Evolutionary conservation across 2,113 vertebrate genomes (phyloP).

Genomic region (Hiodon tergisus): DNA sequence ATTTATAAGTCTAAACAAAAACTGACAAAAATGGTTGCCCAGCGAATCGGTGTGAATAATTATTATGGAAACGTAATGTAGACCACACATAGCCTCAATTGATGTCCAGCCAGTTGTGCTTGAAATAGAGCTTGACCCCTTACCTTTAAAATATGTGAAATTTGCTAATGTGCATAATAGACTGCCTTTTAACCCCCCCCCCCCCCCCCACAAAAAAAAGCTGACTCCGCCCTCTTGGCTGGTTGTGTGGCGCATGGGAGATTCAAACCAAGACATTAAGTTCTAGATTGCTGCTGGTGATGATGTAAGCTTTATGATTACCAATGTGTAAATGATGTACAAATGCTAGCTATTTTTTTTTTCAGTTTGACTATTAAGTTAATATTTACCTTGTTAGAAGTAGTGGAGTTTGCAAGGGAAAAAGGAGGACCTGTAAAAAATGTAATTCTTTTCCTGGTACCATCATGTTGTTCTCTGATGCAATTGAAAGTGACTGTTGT

Average conservation of each 20-base stretch:
- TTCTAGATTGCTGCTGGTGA: constrained; percentile 36
- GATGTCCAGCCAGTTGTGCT: neutral
- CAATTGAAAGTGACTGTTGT: constrained; percentile 19
- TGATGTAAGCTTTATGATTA: constrained; percentile 39
- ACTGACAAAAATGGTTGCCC: no score
- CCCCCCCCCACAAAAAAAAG: no score
- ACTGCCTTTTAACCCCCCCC: no score
- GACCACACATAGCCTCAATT: neutral
- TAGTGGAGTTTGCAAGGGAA: constrained; percentile 10
- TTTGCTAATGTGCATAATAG: neutral
- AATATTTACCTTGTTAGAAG: constrained; percentile 32
- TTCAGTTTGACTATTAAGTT: constrained; percentile 32
- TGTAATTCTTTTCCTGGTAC: constrained; percentile 9
- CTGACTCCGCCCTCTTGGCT: neutral
- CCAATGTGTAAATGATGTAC: constrained; percentile 44
- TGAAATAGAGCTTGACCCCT: neutral
- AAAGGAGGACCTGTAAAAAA: constrained; percentile 16
- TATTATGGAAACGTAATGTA: neutral
- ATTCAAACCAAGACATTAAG: constrained; percentile 12
- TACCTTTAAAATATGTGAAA: neutral
- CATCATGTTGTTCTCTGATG: constrained; percentile 14
- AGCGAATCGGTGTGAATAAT: neutral
- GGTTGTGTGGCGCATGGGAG: constrained; percentile 2
- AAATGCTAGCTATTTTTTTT: constrained; percentile 32
- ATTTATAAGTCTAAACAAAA: no score